phyloP scores from a whole-genome alignment of 1,140 invertebrate species.

The Bactericera cockerelli region DNA sequence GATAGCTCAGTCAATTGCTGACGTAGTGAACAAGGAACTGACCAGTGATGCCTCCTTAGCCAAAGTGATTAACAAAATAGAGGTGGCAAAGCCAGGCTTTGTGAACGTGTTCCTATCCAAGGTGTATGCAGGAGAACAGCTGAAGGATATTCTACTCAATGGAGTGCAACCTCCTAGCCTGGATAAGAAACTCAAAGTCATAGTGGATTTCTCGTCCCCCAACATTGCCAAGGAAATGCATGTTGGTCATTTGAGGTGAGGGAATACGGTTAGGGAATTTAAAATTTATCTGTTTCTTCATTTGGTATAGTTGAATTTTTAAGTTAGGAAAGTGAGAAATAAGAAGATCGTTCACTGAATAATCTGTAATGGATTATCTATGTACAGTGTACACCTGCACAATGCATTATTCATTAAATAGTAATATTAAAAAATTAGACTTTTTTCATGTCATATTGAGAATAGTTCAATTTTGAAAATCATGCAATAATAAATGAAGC shows the following conservation, averaged over 20 bases:
- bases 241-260: constrained; percentile 82
- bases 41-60: constrained; percentile 38
- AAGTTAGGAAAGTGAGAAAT: too few relatives aligned
- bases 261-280: too few relatives aligned
- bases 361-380: too few relatives aligned
- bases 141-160: constrained; percentile 47
- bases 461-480: too few relatives aligned
- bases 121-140: constrained; percentile 43
- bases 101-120: constrained; percentile 76
- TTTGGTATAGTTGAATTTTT: too few relatives aligned
- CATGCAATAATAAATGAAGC: too few relatives aligned
- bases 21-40: constrained; percentile 20
- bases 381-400: too few relatives aligned
- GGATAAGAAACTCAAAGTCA: constrained; percentile 44
- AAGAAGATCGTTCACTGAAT: too few relatives aligned
- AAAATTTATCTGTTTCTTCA: too few relatives aligned
- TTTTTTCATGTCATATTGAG: too few relatives aligned
- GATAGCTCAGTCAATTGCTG: constrained; percentile 64
- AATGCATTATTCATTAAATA: too few relatives aligned
- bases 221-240: constrained; percentile 99
- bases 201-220: constrained; percentile 96
- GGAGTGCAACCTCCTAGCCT: constrained; percentile 56
- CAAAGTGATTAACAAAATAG: constrained; percentile 56
- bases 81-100: constrained; percentile 83
- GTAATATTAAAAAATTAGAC: too few relatives aligned